Evolutionary conservation across 2,888 invertebrate genomes (phyloP).

Genomic region (Pseudococcus longispinus): DNA sequence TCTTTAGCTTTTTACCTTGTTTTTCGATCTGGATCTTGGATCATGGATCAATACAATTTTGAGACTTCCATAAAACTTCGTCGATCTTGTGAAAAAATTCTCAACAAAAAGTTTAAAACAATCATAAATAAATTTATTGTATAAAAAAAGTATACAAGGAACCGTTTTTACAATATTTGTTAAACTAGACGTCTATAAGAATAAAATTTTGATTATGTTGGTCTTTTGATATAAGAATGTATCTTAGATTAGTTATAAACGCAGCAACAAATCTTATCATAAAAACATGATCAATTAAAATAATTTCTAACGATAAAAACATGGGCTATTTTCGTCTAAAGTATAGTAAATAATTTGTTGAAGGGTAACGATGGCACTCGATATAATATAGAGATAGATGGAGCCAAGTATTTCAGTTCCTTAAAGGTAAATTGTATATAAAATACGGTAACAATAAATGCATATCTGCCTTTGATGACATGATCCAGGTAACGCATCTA

Average conservation of each 20-base stretch:
- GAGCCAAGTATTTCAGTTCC: background rate
- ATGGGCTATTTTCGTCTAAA: slow-evolving; percentile 12
- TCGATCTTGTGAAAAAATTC: background rate
- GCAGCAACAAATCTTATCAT: slow-evolving; percentile 14
- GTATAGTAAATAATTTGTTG: background rate
- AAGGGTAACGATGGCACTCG: slow-evolving; percentile 33
- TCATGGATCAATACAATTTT: background rate
- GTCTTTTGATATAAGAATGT: background rate
- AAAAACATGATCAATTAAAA: slow-evolving; percentile 35
- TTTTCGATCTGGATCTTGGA: too few relatives aligned
- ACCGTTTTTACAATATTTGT: slow-evolving; percentile 49
- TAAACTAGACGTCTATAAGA: slow-evolving; percentile 12
- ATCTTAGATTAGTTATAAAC: background rate
- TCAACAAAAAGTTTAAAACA: slow-evolving; percentile 12
- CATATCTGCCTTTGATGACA: slow-evolving; percentile 32
- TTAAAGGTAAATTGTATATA: background rate
- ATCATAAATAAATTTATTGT: slow-evolving; percentile 55
- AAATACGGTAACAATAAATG: slow-evolving; percentile 37
- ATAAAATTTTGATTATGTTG: slow-evolving; percentile 13
- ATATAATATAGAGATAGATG: slow-evolving; percentile 27
- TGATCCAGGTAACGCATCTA: slow-evolving; percentile 1
- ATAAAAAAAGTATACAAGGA: slow-evolving; percentile 51
- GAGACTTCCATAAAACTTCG: background rate
- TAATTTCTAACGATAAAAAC: background rate
- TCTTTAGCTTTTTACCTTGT: too few relatives aligned